These are phyloP conservation scores for Xyliphius kryptos DNA, from an alignment of 2,113 vertebrate genomes.

Conservation along the genomic window DNA sequence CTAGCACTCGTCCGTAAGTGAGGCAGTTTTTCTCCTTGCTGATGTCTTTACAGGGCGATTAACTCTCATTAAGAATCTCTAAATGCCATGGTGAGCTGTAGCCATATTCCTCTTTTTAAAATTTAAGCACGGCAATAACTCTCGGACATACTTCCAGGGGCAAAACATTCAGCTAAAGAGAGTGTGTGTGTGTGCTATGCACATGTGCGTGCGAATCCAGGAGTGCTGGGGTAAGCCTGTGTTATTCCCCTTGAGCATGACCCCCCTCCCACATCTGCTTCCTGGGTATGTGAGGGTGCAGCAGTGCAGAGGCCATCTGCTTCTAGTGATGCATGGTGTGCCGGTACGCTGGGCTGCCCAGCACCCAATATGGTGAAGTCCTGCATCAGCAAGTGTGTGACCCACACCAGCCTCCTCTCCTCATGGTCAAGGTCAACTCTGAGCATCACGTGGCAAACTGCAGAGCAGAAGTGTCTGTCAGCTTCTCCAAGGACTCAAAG, in stretches of 20 bases:
- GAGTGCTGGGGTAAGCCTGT: constrained; percentile 43
- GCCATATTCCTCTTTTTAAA: constrained; percentile 38
- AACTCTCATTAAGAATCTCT: constrained; percentile 25
- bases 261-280: constrained; percentile 62
- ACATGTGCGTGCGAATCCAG: constrained; percentile 38
- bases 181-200: constrained; percentile 1
- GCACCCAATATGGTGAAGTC: constrained; percentile 59
- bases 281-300: constrained; percentile 47
- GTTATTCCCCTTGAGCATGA: constrained; percentile 52
- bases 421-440: constrained; percentile 57
- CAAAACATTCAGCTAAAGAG: constrained; percentile 46
- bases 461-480: constrained; percentile 43
- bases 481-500: constrained; percentile 3
- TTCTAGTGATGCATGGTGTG: constrained; percentile 37
- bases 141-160: constrained; percentile 48
- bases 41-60: constrained; percentile 18
- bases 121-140: constrained; percentile 7
- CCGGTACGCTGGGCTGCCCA: constrained; percentile 45
- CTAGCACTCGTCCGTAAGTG: too few species aligned
- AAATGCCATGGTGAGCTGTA: constrained; percentile 14
- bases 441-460: constrained; percentile 47
- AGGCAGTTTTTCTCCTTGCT: constrained; percentile 1
- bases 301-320: constrained; percentile 58
- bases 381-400: constrained; percentile 58
- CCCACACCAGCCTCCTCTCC: constrained; percentile 47